phyloP scores from a whole-genome alignment of 2,888 invertebrate species.

The Metalampra italica region DNA sequence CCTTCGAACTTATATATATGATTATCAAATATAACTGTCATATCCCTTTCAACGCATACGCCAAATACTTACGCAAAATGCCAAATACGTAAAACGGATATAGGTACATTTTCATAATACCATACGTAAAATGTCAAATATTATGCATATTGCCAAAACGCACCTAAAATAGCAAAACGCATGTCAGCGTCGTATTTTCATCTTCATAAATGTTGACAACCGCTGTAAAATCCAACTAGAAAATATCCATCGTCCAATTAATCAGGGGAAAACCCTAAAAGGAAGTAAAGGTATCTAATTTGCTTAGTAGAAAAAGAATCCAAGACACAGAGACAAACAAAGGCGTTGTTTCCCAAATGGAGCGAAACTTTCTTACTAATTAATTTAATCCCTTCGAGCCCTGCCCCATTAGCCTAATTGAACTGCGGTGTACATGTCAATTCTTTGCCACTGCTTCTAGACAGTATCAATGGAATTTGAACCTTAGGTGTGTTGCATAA shows the following conservation, averaged over 20 bases:
- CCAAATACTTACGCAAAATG: too few species aligned
- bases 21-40: too few species aligned
- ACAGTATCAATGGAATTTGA: constrained; percentile 15
- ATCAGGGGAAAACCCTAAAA: neutral
- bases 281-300: constrained; percentile 18
- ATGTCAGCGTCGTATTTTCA: too few species aligned
- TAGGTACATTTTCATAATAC: too few species aligned
- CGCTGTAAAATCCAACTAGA: neutral
- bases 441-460: constrained; percentile 58
- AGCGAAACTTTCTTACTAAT: constrained; percentile 76
- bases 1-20: too few species aligned
- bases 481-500: constrained; percentile 20
- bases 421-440: constrained; percentile 77
- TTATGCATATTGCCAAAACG: too few species aligned
- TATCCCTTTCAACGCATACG: too few species aligned
- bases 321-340: constrained; percentile 62
- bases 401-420: constrained; percentile 76
- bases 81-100: too few species aligned
- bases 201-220: too few species aligned
- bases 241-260: neutral
- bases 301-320: constrained; percentile 35
- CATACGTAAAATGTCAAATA: too few species aligned
- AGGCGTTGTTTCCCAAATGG: constrained; percentile 60
- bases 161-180: too few species aligned
- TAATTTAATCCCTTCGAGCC: constrained; percentile 77